Conservation (phyloP, 1,140 invertebrate genomes). For the Heliconius himera region DNA sequence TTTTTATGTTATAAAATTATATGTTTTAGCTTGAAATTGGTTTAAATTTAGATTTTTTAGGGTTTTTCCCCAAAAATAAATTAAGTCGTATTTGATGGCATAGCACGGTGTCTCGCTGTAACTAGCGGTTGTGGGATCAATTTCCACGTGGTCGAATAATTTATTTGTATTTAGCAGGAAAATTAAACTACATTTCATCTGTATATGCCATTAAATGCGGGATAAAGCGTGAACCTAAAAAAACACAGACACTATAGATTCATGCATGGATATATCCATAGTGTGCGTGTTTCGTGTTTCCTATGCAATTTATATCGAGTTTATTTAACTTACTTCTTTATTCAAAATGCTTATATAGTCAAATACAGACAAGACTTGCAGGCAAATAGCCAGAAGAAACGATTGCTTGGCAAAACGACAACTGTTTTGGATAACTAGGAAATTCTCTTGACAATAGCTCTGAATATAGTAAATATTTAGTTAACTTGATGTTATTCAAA, state of each 20-base stretch:
- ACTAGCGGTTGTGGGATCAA: no score
- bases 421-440: conserved; percentile 5
- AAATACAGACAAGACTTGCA: conserved; percentile 21
- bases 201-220: no score
- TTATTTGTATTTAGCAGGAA: no score
- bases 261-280: no score
- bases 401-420: conserved; percentile 30
- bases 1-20: background rate
- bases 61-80: no score
- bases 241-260: background rate
- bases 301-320: background rate
- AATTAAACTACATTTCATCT: no score
- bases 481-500: background rate
- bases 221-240: background rate
- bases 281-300: no score
- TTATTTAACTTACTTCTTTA: background rate
- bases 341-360: conserved; percentile 18
- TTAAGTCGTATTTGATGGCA: no score
- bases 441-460: background rate
- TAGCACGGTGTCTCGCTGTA: no score
- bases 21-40: background rate
- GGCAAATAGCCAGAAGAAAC: conserved; percentile 31
- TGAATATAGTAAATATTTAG: background rate
- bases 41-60: background rate
- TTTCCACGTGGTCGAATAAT: no score